Conservation (phyloP, 2,888 invertebrate genomes). For the Sycophila texana region DNA sequence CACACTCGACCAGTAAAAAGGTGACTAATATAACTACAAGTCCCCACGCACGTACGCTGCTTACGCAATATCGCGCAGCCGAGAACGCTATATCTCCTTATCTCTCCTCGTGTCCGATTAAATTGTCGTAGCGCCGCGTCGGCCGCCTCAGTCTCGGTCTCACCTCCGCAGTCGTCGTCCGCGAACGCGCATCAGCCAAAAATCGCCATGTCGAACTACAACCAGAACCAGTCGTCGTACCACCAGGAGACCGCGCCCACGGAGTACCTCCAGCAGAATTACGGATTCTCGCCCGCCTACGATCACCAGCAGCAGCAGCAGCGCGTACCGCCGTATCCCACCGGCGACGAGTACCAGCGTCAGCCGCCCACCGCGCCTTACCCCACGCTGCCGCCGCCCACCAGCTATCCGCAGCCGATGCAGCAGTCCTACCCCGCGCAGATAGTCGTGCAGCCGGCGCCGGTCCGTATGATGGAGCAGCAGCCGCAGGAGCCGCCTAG, state of each 20-base stretch:
- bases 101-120: too few relatives aligned
- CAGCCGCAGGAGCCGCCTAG: not conserved
- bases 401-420: not conserved
- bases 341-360: slow-evolving; percentile 7
- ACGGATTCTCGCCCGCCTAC: too few relatives aligned
- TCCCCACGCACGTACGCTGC: too few relatives aligned
- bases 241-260: too few relatives aligned
- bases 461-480: not conserved
- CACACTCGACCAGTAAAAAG: too few relatives aligned
- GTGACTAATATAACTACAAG: too few relatives aligned
- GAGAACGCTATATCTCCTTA: too few relatives aligned
- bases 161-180: not conserved
- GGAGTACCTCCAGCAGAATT: too few relatives aligned
- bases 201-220: not conserved
- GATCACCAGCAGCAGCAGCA: too few relatives aligned
- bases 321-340: not conserved
- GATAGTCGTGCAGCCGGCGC: not conserved
- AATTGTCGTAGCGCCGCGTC: too few relatives aligned
- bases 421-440: not conserved
- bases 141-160: not conserved
- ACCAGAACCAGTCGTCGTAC: not conserved
- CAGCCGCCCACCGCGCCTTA: slow-evolving; percentile 16
- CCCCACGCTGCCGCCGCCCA: not conserved
- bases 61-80: too few relatives aligned
- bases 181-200: not conserved